Base-by-base conservation (phyloP, 2,113 vertebrate genomes). In the Penelope pileata region DNA sequence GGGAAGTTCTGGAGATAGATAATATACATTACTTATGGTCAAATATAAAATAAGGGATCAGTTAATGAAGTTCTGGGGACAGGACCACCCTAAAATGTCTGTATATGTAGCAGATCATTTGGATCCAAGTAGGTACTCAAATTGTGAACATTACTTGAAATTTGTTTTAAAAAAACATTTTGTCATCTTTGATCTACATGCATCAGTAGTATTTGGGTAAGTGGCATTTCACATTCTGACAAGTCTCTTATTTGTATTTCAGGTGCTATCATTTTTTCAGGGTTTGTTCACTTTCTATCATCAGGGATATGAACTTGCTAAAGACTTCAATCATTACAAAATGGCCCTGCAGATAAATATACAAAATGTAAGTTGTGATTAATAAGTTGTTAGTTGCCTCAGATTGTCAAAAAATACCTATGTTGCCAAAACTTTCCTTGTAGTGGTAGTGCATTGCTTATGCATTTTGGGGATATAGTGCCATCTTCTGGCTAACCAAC, bases 211-310 rank as follows among this genome's bases (percentile, higher is more conserved):
- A 16, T 58, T 26, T 30, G 53, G 50, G 13, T 16, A 69, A 66
- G 32, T 24, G 2, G 11, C 47, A 3, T 2, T 76, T 66, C 80
- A 40, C 10, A 3, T 81, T 67, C 48, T 97, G 70, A 97, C 26
- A 7, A 22, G 2, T 54, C 38, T 92, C 67, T 60, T 50, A 62
- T 88, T 70, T 95, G 60, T 95, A 16, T 97, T 91, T 91, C 94
- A 99, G 99, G 99, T 99, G 98, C 97, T 99, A 86, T 99, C 99
- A 0, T 99, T 99, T 97, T 99, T 99, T 96, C 99, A 99, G 97
- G 99, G 99, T 14, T 98, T 99, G 96, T 99, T 99, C 97, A 99
- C 99, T 53, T 99, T 99, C 97, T 99, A 99, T 93, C 99, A 99
- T 97, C 99, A 99, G 84, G 99, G 99, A 29, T 99, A 98, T 88